phyloP scores from a whole-genome alignment of 2,888 invertebrate species.

The Ormia ochracea region DNA sequence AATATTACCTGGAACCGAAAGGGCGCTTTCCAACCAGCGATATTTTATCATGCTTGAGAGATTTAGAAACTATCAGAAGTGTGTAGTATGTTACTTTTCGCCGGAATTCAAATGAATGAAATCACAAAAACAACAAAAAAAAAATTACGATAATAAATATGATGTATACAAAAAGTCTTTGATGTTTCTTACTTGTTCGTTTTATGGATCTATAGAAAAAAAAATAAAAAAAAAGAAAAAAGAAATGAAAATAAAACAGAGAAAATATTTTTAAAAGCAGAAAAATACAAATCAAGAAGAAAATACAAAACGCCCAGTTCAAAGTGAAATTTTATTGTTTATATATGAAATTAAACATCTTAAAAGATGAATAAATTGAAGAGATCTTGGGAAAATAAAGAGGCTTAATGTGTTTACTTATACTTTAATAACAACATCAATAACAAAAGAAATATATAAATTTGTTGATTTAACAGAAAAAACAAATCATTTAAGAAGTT shows the following conservation, averaged over 20 bases:
- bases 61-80: conserved; percentile 24
- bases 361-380: conserved; percentile 28
- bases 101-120: conserved; percentile 1
- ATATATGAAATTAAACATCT: conserved; percentile 56
- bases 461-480: conserved; percentile 20
- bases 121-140: background rate
- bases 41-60: conserved; percentile 8
- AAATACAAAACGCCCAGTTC: conserved; percentile 49
- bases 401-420: conserved; percentile 60
- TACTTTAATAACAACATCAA: conserved; percentile 55
- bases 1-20: conserved; percentile 26
- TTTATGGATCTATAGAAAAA: conserved; percentile 32
- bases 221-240: background rate
- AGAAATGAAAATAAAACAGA: background rate
- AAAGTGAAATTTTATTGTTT: conserved; percentile 58
- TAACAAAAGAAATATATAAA: conserved; percentile 11
- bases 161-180: conserved; percentile 54
- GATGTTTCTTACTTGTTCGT: conserved; percentile 54
- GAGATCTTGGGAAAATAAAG: conserved; percentile 29
- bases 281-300: conserved; percentile 21
- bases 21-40: conserved; percentile 25
- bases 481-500: conserved; percentile 22
- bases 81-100: conserved; percentile 3
- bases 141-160: conserved; percentile 4
- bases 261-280: conserved; percentile 9